Evolutionary conservation across 1,140 invertebrate species (phyloP).

Genomic region (Coptotermes formosanus): DNA sequence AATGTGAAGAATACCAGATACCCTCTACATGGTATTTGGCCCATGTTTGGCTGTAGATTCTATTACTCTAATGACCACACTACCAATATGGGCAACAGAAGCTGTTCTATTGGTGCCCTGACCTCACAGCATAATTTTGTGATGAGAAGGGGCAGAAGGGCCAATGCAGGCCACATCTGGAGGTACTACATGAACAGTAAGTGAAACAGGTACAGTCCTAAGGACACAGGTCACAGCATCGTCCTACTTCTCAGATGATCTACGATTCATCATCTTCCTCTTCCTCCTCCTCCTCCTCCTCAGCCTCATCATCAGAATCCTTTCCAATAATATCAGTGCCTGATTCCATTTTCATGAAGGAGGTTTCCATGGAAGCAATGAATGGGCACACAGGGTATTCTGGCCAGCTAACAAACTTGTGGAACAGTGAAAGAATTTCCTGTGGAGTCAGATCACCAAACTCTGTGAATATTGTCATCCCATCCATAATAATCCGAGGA

Average conservation of each 20-base stretch:
- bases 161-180: no score
- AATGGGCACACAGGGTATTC: conserved; percentile 59
- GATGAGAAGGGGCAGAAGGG: no score
- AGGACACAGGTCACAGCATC: no score
- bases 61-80: no score
- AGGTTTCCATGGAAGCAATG: conserved; percentile 53
- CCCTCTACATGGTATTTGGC: no score
- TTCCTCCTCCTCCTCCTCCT: neutral
- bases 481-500: conserved; percentile 57
- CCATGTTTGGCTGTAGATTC: no score
- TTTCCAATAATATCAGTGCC: conserved; percentile 3
- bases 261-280: conserved; percentile 12
- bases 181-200: no score
- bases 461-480: conserved; percentile 61
- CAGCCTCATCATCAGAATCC: neutral
- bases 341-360: conserved; percentile 31
- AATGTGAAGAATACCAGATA: no score
- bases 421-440: conserved; percentile 58
- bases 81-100: no score
- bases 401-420: conserved; percentile 53
- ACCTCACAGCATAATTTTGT: no score
- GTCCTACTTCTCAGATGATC: neutral
- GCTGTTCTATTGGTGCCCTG: no score
- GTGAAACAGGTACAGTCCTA: no score
- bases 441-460: conserved; percentile 57